Evolutionary conservation across 2,113 vertebrate genomes (phyloP).

Genomic region (Cricetomys ansorgei): DNA sequence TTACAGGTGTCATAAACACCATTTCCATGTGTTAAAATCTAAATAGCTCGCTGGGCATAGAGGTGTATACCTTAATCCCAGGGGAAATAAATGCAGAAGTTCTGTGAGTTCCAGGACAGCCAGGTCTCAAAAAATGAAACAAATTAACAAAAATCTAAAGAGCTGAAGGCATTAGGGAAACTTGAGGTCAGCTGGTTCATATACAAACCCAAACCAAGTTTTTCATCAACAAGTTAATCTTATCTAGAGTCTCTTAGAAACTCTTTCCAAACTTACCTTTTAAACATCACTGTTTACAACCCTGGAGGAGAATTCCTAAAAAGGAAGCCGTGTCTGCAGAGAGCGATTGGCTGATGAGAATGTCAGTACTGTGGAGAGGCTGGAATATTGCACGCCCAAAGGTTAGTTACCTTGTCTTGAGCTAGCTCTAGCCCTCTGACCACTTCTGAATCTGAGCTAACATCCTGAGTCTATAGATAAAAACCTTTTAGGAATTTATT

Average conservation of each 20-base stretch:
- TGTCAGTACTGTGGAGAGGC: neutral
- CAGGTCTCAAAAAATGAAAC: neutral
- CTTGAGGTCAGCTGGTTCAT: neutral
- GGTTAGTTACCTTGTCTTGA: neutral
- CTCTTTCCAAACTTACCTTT: conserved; percentile 7
- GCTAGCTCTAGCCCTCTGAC: neutral
- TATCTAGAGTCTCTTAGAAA: neutral
- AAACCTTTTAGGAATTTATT: neutral
- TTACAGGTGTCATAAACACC: neutral
- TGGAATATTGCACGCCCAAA: neutral
- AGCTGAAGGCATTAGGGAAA: neutral
- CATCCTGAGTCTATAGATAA: neutral
- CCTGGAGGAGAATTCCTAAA: neutral
- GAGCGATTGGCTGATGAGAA: neutral
- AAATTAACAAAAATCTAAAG: neutral
- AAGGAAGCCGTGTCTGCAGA: neutral
- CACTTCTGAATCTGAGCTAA: neutral
- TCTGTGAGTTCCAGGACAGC: neutral
- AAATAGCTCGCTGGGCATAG: neutral
- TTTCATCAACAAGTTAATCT: neutral
- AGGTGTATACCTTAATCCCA: neutral
- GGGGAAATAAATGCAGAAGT: neutral
- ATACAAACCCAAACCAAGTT: neutral
- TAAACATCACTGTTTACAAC: neutral
- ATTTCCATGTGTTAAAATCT: conserved; percentile 14